Base-by-base conservation (phyloP, 2,113 vertebrate genomes). In the Apteryx mantelli region DNA sequence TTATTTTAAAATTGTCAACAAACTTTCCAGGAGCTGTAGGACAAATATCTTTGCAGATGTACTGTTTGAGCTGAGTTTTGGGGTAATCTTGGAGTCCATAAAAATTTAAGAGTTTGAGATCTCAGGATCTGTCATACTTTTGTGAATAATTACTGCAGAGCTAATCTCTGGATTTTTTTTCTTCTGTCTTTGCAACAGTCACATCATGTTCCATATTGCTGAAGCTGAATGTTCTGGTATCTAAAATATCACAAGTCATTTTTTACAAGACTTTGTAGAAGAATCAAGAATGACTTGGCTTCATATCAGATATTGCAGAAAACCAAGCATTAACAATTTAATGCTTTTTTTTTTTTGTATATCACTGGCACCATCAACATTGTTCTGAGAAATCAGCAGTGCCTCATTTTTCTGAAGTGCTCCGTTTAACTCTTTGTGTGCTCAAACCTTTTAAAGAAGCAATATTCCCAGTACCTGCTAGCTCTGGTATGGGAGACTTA, bases 291-390 rank as follows among this genome's bases (percentile, higher is more conserved):
- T 46, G 40, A 20, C 7, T 78, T 38, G 30, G 8, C 30, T 56
- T 70, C 22, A 2, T 11, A 20, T 3, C 5, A 1, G 5, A 7
- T 2, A 1, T 15, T 44, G 28, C n/a, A 52, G 82, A 53, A 61
- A 77, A 12, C 15, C n/a, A 50, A 18, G 28, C 4, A 2, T 48
- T 26, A 30, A 28, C 32, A 5, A 4, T 17, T 20, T 24, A 11
- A 8, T 4, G 6, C 11, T 80, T 24, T 58, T 58, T 55, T 55
- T 16, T 26, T 55, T 61, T 38, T 44, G 26, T 12, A 1, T 7
- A 9, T 65, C 30, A 21, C 20, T 17, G 76, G 20, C 19, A 1
- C 20, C 50, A 1, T 15, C 34, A 38, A 2, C 32, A 8, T 2
- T 24, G 26, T 30, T 46, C 65, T 36, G 66, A 46, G 87, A 8